Conservation (phyloP, 2,113 vertebrate genomes). For the Salvelinus fontinalis region DNA sequence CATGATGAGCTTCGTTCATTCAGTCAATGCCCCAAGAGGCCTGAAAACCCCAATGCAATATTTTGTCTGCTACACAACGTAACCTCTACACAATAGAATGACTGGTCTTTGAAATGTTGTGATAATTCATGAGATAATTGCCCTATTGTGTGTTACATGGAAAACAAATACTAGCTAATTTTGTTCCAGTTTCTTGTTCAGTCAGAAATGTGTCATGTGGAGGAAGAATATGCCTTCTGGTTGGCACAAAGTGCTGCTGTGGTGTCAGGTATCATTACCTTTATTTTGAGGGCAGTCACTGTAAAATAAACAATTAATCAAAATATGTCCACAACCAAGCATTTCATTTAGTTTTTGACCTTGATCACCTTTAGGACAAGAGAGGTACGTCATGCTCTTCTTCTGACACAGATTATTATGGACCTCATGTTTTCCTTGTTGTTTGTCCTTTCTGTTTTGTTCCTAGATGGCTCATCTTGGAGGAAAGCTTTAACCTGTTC, state of each 20-base stretch:
- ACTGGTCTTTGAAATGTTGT: conserved; percentile 12
- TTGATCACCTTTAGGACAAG: conserved; percentile 15
- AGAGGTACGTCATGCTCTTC: background rate
- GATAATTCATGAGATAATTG: conserved; percentile 1
- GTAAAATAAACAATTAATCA: conserved; percentile 26
- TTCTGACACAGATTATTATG: background rate
- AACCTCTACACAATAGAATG: conserved; percentile 4
- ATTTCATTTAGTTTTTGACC: conserved; percentile 6
- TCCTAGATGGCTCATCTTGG: background rate
- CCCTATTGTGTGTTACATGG: conserved; percentile 1
- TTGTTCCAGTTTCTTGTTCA: conserved; percentile 5
- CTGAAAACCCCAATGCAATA: background rate
- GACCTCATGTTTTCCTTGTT: background rate
- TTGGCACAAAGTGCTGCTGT: background rate
- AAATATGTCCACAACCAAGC: conserved; percentile 13
- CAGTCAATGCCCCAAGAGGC: background rate
- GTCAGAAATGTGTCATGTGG: background rate
- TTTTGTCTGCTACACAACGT: background rate
- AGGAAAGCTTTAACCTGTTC: background rate
- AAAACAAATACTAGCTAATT: background rate
- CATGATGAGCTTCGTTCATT: background rate
- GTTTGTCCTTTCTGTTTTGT: background rate
- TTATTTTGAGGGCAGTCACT: conserved; percentile 27
- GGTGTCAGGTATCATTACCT: conserved; percentile 11
- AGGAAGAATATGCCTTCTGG: background rate